Evolutionary conservation across 2,113 vertebrate genomes (phyloP).

Genomic region (Aldabrachelys gigantea): DNA sequence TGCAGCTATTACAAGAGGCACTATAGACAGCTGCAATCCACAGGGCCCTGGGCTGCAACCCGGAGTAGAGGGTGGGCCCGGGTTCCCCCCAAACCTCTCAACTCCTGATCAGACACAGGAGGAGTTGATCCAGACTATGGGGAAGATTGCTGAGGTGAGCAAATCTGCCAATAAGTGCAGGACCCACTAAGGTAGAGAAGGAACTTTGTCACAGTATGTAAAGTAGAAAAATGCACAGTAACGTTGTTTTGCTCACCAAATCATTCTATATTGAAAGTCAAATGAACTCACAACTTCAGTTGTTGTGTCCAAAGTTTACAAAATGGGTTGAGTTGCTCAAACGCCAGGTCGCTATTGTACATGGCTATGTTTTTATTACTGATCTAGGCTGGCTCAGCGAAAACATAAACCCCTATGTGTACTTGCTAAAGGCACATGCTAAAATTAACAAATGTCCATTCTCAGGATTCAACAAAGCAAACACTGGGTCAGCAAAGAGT

Average conservation of each 20-base stretch:
- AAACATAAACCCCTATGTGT: not conserved
- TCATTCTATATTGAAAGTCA: not conserved
- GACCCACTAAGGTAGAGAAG: no score
- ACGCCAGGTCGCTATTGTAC: not conserved
- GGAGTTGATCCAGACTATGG: no score
- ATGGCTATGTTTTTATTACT: conserved; percentile 1
- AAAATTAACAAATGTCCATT: not conserved
- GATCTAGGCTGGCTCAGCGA: not conserved
- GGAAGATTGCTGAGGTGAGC: no score
- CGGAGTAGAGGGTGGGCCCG: no score
- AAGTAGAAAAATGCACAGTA: not conserved
- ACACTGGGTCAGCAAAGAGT: not conserved
- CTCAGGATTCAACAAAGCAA: not conserved
- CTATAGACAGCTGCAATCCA: no score
- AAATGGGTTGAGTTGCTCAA: conserved; percentile 10
- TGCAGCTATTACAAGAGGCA: no score
- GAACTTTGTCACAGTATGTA: not conserved
- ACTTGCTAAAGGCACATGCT: not conserved
- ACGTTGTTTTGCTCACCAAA: not conserved
- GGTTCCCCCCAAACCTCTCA: no score
- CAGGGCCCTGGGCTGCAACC: no score
- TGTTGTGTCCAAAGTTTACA: not conserved
- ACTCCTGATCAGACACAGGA: no score
- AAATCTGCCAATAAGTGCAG: no score
- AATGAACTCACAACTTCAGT: conserved; percentile 4